These are phyloP conservation scores for Sebastes steindachneri DNA, from an alignment of 2,797 vertebrate species.

Conservation along the genomic window DNA sequence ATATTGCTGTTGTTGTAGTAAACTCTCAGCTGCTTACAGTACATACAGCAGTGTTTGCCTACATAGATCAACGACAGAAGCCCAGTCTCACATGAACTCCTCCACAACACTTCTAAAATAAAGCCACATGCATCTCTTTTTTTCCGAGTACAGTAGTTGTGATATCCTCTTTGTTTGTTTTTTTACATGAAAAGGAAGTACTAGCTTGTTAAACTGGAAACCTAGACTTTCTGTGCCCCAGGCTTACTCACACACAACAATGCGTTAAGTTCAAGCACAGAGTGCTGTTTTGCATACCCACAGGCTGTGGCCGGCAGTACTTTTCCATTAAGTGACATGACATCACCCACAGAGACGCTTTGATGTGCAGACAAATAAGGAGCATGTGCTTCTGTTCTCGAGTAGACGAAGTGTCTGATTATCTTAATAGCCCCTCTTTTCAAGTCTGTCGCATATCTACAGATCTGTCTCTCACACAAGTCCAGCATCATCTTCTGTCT, in stretches of 20 bases:
- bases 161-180: neutral
- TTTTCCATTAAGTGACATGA: constrained; percentile 63
- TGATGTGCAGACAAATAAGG: constrained; percentile 40
- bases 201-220: neutral
- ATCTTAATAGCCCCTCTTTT: neutral
- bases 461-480: neutral
- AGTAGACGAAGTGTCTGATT: constrained; percentile 9
- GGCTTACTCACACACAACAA: neutral
- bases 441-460: neutral
- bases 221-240: neutral
- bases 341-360: constrained; percentile 32
- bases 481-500: neutral
- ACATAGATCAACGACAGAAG: neutral
- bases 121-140: neutral
- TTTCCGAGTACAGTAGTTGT: neutral
- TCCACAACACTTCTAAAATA: neutral
- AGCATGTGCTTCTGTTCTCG: constrained; percentile 33
- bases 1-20: neutral
- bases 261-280: constrained; percentile 1
- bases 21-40: neutral
- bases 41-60: neutral
- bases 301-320: constrained; percentile 34
- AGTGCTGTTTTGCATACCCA: constrained; percentile 63
- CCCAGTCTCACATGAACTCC: neutral
- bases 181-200: neutral